These are phyloP conservation scores for Denticeps clupeoides DNA, from an alignment of 2,797 vertebrate genomes.

Conservation along the genomic window DNA sequence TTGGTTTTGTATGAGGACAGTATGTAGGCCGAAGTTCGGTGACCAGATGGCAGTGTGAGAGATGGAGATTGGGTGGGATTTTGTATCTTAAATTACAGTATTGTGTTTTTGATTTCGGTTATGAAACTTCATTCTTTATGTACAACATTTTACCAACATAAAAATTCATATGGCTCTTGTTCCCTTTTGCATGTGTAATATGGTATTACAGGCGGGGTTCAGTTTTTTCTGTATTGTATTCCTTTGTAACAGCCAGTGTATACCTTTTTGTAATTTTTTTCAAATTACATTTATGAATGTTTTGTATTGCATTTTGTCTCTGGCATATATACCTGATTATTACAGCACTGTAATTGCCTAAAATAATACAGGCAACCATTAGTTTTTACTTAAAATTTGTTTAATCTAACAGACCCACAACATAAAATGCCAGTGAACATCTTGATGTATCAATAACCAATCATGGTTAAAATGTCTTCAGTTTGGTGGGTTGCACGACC, in stretches of 20 bases:
- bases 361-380: not conserved
- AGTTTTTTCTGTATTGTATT: not conserved
- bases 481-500: no score
- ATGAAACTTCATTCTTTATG: no score
- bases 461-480: no score
- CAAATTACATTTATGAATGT: no score
- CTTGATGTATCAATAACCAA: no score
- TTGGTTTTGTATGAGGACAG: not conserved
- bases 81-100: no score
- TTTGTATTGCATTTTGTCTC: slow-evolving; percentile 2
- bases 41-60: slow-evolving; percentile 1
- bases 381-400: not conserved
- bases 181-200: not conserved
- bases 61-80: no score
- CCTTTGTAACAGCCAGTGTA: not conserved
- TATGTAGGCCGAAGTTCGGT: not conserved
- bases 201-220: slow-evolving; percentile 2
- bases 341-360: not conserved
- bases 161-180: not conserved
- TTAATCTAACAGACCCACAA: no score
- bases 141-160: no score
- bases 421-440: no score
- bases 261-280: not conserved
- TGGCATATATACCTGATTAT: not conserved
- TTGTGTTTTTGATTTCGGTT: no score